Evolutionary conservation across 2,797 vertebrate species (phyloP).

Genomic region (Liasis olivaceus): DNA sequence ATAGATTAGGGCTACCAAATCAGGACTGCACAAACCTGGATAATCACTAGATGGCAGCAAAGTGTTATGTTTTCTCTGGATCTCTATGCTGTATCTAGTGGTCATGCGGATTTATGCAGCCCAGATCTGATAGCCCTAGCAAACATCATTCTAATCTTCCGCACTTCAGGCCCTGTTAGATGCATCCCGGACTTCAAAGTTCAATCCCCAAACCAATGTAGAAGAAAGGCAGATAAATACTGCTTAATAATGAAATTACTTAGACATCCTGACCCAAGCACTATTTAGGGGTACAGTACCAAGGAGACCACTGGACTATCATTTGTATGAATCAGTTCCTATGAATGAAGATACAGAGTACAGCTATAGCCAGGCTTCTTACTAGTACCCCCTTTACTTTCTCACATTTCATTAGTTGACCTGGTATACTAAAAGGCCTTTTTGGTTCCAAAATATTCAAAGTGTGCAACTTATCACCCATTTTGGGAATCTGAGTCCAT

Average conservation of each 20-base stretch:
- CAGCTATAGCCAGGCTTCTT: background rate
- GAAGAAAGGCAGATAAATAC: background rate
- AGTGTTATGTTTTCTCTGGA: no score
- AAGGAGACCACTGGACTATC: background rate
- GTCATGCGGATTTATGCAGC: no score
- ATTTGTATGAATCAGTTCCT: background rate
- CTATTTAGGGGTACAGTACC: background rate
- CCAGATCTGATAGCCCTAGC: no score
- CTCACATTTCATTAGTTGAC: background rate
- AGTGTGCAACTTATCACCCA: background rate
- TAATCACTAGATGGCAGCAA: no score
- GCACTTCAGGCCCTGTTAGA: no score
- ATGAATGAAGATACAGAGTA: background rate
- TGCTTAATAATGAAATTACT: background rate
- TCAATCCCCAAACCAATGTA: background rate
- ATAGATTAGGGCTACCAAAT: no score
- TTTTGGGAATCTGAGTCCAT: slow-evolving; percentile 39
- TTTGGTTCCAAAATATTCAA: slow-evolving; percentile 1
- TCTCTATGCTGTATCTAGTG: no score
- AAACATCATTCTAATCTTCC: no score
- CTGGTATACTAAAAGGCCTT: background rate
- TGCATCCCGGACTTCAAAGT: background rate
- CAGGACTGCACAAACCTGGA: no score
- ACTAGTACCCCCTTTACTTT: background rate
- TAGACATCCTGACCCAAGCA: background rate